phyloP scores from a whole-genome alignment of 2,888 invertebrate species.

The Ischnura elegans region DNA sequence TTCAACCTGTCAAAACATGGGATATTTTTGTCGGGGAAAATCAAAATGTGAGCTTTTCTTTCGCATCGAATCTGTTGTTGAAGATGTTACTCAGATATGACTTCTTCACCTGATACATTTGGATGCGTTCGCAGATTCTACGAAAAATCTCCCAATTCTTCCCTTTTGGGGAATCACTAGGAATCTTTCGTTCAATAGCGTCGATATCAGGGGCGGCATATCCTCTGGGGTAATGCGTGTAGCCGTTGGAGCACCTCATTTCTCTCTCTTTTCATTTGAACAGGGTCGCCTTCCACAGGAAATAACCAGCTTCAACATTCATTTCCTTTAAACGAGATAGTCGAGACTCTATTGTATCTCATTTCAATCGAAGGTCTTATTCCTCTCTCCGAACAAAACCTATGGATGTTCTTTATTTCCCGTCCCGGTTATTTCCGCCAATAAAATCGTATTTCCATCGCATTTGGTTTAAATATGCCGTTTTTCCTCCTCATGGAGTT shows the following conservation, averaged over 20 bases:
- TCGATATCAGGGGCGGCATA: neutral
- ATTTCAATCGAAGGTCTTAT: slow-evolving; percentile 35
- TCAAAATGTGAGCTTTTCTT: too few relatives aligned
- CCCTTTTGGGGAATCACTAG: neutral
- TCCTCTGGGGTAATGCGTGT: neutral
- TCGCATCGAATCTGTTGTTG: too few relatives aligned
- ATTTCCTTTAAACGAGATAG: slow-evolving; percentile 12
- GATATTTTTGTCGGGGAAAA: too few relatives aligned
- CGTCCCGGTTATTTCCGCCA: slow-evolving; percentile 13
- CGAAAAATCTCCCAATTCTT: neutral
- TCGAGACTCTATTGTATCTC: neutral
- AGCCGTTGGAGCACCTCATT: neutral
- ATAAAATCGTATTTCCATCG: slow-evolving; percentile 35
- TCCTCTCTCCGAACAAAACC: slow-evolving; percentile 4
- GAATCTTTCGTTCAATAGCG: neutral
- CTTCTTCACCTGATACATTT: too few relatives aligned
- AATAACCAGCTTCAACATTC: neutral
- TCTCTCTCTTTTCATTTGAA: slow-evolving; percentile 4
- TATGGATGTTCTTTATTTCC: slow-evolving; percentile 21
- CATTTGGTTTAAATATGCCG: slow-evolving; percentile 27
- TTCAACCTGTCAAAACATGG: too few relatives aligned
- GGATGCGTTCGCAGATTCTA: too few relatives aligned
- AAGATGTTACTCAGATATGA: too few relatives aligned
- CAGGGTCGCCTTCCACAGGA: neutral
- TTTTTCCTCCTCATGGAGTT: slow-evolving; percentile 14